These are phyloP conservation scores for Pentalonia nigronervosa DNA, from an alignment of 1,140 invertebrate genomes.

Conservation along the genomic window DNA sequence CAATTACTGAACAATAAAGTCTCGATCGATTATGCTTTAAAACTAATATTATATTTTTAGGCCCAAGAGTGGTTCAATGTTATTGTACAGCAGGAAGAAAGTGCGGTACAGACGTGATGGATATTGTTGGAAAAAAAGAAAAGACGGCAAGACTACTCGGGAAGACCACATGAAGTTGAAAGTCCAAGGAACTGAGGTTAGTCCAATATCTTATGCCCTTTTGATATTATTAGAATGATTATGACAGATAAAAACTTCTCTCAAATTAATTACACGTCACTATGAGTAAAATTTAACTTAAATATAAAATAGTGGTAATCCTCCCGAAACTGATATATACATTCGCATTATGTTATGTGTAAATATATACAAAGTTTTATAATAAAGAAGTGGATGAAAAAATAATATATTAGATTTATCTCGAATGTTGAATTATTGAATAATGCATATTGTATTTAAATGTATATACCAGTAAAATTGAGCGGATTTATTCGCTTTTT, in stretches of 20 bases:
- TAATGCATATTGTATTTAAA: background rate
- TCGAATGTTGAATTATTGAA: background rate
- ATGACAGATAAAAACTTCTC: background rate
- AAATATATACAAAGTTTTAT: no score
- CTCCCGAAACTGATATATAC: no score
- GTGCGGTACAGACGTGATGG: conserved; percentile 95
- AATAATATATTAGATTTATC: background rate
- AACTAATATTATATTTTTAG: conserved; percentile 66
- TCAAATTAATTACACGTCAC: background rate
- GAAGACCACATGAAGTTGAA: conserved; percentile 99
- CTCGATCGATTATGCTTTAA: background rate
- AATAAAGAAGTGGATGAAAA: no score
- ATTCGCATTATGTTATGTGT: no score
- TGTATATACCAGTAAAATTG: background rate
- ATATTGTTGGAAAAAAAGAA: conserved; percentile 98
- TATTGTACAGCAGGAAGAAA: conserved; percentile 95
- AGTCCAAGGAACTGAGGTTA: conserved; percentile 93
- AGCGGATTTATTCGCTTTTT: background rate
- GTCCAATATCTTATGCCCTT: background rate
- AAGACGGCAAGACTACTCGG: conserved; percentile 96
- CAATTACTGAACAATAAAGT: background rate
- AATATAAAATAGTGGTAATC: background rate
- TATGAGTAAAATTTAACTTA: background rate
- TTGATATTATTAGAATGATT: background rate
- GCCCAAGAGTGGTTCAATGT: conserved; percentile 95